A percentile compares a stretch with the other conserved stretches of the same genome.
These are phyloP conservation scores for Drosophila multiciliata DNA, from an alignment of 2,888 invertebrate genomes.

Conservation along the genomic window DNA sequence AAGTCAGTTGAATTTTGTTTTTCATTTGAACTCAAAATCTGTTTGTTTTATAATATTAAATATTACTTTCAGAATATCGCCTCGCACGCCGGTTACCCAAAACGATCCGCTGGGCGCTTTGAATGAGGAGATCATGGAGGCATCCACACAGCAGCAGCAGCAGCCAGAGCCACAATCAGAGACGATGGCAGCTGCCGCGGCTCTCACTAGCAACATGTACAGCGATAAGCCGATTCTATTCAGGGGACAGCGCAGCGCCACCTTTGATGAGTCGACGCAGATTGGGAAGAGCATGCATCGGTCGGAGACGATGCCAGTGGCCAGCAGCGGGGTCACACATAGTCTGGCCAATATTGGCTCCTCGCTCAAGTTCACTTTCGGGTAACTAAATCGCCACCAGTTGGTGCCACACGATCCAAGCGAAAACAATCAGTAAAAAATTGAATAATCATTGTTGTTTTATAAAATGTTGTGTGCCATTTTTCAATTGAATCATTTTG, in stretches of 20 bases:
- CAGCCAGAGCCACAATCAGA: slow-evolving; percentile 9
- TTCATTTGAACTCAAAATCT: neutral
- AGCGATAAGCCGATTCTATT: slow-evolving; percentile 90
- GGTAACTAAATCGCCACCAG: slow-evolving; percentile 86
- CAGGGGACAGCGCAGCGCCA: slow-evolving; percentile 86
- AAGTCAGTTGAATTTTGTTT: slow-evolving; percentile 71
- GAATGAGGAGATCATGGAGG: slow-evolving; percentile 83
- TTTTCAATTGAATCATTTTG: slow-evolving; percentile 25
- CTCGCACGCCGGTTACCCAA: slow-evolving; percentile 94
- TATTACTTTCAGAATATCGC: slow-evolving; percentile 86
- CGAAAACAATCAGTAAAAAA: slow-evolving; percentile 3
- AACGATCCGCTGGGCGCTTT: slow-evolving; percentile 97
- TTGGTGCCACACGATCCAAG: neutral
- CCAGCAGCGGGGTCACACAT: slow-evolving; percentile 88
- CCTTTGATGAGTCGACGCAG: slow-evolving; percentile 87
- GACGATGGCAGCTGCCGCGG: slow-evolving; percentile 40
- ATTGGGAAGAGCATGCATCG: slow-evolving; percentile 87
- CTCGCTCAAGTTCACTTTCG: slow-evolving; percentile 93
- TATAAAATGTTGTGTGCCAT: slow-evolving; percentile 29
- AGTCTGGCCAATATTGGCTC: slow-evolving; percentile 92
- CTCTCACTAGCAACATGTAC: slow-evolving; percentile 84
- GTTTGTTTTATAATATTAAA: neutral
- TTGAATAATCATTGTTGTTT: slow-evolving; percentile 16
- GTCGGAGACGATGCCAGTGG: slow-evolving; percentile 90
- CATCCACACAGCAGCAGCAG: slow-evolving; percentile 28